A percentile compares a stretch with the other conserved stretches of the same genome.
Conservation (phyloP, 2,797 vertebrate genomes). For the Limnodromus scolopaceus region DNA sequence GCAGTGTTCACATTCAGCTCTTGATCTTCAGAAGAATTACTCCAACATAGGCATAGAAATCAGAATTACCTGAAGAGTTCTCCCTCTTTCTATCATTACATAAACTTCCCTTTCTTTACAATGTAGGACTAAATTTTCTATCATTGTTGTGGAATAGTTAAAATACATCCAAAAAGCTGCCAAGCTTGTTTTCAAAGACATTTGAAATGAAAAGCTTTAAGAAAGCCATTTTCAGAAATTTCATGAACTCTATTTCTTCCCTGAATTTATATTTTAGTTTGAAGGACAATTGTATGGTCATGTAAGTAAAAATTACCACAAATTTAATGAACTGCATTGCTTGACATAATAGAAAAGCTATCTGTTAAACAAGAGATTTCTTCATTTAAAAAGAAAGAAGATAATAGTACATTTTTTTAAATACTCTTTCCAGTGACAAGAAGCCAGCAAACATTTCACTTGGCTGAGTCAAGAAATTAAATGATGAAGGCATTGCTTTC, state of each 20-base stretch:
- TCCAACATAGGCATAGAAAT: neutral
- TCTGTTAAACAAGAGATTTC: neutral
- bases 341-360: neutral
- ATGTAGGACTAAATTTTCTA: neutral
- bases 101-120: neutral
- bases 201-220: neutral
- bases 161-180: neutral
- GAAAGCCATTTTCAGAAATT: neutral
- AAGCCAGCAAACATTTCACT: neutral
- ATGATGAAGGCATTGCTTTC: neutral
- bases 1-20: neutral
- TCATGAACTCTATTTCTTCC: neutral
- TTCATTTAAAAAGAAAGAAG: neutral
- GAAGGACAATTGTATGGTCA: neutral
- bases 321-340: neutral
- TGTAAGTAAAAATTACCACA: neutral
- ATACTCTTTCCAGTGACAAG: neutral
- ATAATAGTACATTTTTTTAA: neutral
- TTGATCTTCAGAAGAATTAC: neutral
- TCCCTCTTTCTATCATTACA: neutral
- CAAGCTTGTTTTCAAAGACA: neutral
- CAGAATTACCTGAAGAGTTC: neutral
- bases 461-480: neutral
- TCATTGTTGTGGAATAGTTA: neutral
- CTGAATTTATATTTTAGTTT: neutral